These are phyloP conservation scores for Nephila pilipes DNA, from an alignment of 1,140 invertebrate genomes.

Conservation along the genomic window DNA sequence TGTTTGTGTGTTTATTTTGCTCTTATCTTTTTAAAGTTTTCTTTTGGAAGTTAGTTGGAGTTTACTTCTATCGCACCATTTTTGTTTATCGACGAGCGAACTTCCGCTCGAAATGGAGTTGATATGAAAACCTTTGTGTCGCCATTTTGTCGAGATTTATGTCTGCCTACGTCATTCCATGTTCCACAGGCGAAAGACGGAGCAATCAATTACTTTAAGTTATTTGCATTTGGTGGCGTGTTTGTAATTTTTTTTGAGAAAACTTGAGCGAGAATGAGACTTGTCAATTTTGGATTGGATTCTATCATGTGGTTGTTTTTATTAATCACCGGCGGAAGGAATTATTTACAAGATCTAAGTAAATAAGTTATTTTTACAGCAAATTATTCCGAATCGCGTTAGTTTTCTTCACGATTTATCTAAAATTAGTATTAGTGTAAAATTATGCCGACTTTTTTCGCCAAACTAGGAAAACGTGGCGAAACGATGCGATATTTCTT, in stretches of 20 bases:
- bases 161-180: background rate
- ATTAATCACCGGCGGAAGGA: too few species aligned
- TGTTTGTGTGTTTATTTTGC: background rate
- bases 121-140: background rate
- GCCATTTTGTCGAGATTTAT: conserved; percentile 10
- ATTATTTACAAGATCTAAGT: too few species aligned
- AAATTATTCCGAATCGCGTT: too few species aligned
- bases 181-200: background rate
- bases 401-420: too few species aligned
- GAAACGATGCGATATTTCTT: too few species aligned
- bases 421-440: too few species aligned
- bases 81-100: background rate
- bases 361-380: too few species aligned
- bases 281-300: background rate
- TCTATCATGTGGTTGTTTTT: background rate
- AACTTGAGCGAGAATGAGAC: background rate
- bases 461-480: too few species aligned
- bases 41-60: background rate
- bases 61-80: background rate
- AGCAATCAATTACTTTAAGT: background rate
- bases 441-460: too few species aligned
- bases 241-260: background rate
- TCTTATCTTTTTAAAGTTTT: background rate
- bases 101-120: background rate
- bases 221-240: background rate